Evolutionary conservation across 1,140 invertebrate species (phyloP), one percentile per base, ranked within the genome.

Genomic region (Phymastichus coffea): DNA sequence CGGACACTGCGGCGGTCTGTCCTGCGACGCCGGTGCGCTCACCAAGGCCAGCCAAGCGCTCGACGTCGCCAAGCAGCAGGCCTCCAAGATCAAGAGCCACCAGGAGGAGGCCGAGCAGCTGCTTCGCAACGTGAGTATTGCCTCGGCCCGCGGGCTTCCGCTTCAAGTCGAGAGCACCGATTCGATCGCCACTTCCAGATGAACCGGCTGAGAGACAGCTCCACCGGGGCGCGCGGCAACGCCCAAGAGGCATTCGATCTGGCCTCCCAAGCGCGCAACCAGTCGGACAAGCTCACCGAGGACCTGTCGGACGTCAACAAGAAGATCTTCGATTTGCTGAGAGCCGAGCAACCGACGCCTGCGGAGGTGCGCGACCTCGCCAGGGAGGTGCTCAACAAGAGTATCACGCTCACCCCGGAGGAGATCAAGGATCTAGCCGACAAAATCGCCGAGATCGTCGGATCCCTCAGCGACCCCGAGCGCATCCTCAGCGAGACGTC

Each of bases 21-120:
- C 93, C 15, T 98, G 96, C 75, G 91, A 92, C 63, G 80, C 87
- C 66, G 95, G 95, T 2, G 92, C 95, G 20, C 85, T 94, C 4
- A 90, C 89, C 3, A 93, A 91, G 70, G 91, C 94, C 4, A 87
- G 89, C 59, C 88, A 89, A 71, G 94, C 95, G 10, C 79, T 95
- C 15, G 88, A 89, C 62, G 86, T 92, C 64, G 93, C 93, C 7
- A 89, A 90, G 64, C 86, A 94, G 68, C 91, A 94, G 2, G 88
- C 94, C 69, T 76, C 84, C 23, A 84, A 86, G 41, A 89, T 98
- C 3, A 88, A 87, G 55, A 84, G 84, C 37, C 93, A 95, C 67
- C 91, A 94, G 78, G 82, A 87, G 10, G 85, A 88, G 62, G 91
- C 92, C 3, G 85, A 87, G 61, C 83, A 86, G 60, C 73, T 89